These are phyloP conservation scores for Terrapene triunguis DNA, from an alignment of 2,113 vertebrate species.

Conservation along the genomic window DNA sequence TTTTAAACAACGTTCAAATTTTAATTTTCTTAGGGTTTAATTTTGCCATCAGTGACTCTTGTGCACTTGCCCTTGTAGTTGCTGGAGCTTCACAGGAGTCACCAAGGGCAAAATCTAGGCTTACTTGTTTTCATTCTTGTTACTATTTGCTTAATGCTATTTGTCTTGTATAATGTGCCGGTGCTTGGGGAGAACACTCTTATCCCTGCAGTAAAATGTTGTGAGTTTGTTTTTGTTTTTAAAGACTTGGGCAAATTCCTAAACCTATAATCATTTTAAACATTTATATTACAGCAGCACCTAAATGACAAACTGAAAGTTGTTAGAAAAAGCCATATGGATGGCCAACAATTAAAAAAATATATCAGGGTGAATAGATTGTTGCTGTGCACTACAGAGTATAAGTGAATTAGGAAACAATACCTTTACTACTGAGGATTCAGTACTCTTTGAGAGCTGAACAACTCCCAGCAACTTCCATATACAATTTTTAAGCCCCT, in stretches of 20 bases:
- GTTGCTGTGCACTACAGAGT: too few relatives aligned
- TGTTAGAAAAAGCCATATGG: too few relatives aligned
- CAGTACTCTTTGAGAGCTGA: not conserved
- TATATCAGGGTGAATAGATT: too few relatives aligned
- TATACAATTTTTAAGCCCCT: not conserved
- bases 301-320: too few relatives aligned
- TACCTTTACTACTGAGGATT: not conserved
- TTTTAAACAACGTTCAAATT: not conserved
- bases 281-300: too few relatives aligned
- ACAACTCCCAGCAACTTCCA: not conserved
- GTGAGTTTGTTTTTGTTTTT: not conserved
- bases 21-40: not conserved
- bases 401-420: not conserved
- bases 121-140: not conserved
- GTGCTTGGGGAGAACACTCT: not conserved
- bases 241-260: not conserved
- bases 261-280: not conserved
- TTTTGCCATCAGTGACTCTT: not conserved
- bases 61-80: not conserved
- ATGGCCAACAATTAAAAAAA: too few relatives aligned
- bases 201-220: not conserved
- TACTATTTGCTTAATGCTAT: not conserved
- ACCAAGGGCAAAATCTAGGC: not conserved
- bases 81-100: not conserved
- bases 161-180: not conserved